Evolutionary conservation across 1,140 invertebrate species (phyloP), one percentile per base, ranked within the genome.

Genomic region (Drosophila ogumai): DNA sequence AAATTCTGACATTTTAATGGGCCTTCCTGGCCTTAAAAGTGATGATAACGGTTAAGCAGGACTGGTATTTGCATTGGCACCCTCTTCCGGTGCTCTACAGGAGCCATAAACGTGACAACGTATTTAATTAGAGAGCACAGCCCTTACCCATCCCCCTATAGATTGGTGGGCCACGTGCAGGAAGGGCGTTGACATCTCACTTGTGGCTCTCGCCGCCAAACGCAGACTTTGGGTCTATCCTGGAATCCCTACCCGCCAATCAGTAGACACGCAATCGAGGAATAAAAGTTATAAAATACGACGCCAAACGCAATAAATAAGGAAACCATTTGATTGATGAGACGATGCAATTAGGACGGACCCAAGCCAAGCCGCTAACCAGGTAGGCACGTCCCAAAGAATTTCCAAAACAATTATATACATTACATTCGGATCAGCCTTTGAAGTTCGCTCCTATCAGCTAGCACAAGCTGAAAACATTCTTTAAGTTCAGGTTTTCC

Each of bases 61-160:
- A 63, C 49, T 41, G 9, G 15, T 57, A 67, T 81, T 81, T 80
- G 79, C 71, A 65, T 67, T 66, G 46, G 44, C 49, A 38, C 38
- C 46, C 47, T 34, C 38, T 44, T 41, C 34, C 25, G 34, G 43
- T 52, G 25, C 47, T 32, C 50, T 19, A 32, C 38, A 28, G 15
- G 25, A 47, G 54, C 67, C 44, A 65, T 84, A 80, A 84, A 82
- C 75, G 75, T 82, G 82, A 79, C 75, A 75, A 60, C 52, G 60
- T 81, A 87, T 61, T 75, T 79, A 86, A 86, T 86, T 79, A 77
- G 47, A 55, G 52, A 55, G 52, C 19, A n/a, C 7, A 25, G 44
- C n/a, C 22, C 40, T 36, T 28, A 34, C n/a, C n/a, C 13, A 34
- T 19, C 28, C 15, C 17, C 6, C 28, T 56, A 59, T 66, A 58